Evolutionary conservation across 2,113 vertebrate genomes (phyloP), one percentile per base, ranked within the genome.

Genomic region (Oriolus oriolus): DNA sequence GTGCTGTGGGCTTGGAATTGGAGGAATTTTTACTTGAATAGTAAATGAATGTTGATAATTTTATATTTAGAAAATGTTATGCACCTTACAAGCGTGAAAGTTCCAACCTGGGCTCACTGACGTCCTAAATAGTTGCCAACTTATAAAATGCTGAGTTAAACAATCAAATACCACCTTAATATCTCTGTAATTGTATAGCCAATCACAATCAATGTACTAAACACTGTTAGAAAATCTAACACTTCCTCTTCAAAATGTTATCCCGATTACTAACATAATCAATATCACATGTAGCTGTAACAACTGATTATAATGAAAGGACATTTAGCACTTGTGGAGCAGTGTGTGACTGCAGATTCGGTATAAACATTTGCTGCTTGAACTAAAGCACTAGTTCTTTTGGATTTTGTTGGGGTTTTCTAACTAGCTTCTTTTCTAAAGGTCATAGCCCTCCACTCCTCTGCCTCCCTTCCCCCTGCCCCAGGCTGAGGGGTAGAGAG

Each of bases 161-260:
- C 13, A 85, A 53, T 30, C 50, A 94, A 91, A 76, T 52, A 15
- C 21, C 54, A 70, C 30, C 22, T 63, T 85, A 85, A 66, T 64
- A 66, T 66, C 31, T 64, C 35, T 89, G 35, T 82, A 94, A 81
- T 45, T 85, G 66, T 45, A 28, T 47, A 77, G 66, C 63, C 22
- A 74, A 77, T 87, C 64, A 66, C 59, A 83, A 30, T 93, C 87
- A 61, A 63, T 86, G 28, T 53, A 24, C 63, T 88, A 90, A 88
- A 85, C 75, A 78, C 44, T 74, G 20, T 66, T 80, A 78, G 54
- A 87, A 96, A 88, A 86, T 92, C 73, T 60, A 90, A 90, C 24
- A 63, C 18, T 92, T 95, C 86, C 83, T 60, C 47, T 93, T 86
- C 52, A 63, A 71, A 89, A 81, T 54, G 42, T 63, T 92, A 47